phyloP scores from a whole-genome alignment of 2,797 vertebrate species.

The Sebastes glaucus region DNA sequence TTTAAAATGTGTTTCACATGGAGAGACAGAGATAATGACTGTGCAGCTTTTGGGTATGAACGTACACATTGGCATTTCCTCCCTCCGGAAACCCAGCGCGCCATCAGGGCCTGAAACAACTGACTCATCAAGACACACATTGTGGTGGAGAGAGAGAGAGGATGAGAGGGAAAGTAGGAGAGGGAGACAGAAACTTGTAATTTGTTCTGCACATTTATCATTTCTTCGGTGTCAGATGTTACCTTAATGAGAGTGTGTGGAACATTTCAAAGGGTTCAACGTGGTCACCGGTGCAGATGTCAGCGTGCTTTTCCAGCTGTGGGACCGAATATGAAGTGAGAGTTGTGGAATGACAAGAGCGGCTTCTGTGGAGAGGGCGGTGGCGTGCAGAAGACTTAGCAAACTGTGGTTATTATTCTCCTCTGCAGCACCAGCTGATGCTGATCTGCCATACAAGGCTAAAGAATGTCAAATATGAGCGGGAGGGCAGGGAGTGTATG shows the following conservation, averaged over 20 bases:
- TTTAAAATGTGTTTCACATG: constrained; percentile 41
- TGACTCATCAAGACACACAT: constrained; percentile 56
- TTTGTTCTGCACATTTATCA: not conserved
- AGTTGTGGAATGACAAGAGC: not conserved
- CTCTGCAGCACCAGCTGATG: constrained; percentile 58
- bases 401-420: constrained; percentile 53
- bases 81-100: constrained; percentile 23
- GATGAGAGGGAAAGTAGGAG: not conserved
- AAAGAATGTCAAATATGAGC: constrained; percentile 75
- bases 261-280: constrained; percentile 10
- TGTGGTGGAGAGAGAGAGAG: not conserved
- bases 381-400: constrained; percentile 17
- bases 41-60: constrained; percentile 51
- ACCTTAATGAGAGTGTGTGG: not conserved
- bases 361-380: constrained; percentile 20
- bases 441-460: constrained; percentile 75
- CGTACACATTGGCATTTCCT: constrained; percentile 71
- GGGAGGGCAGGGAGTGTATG: constrained; percentile 34
- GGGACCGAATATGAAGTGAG: constrained; percentile 10
- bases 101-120: constrained; percentile 29
- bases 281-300: not conserved
- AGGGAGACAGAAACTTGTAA: not conserved
- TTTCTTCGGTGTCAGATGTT: constrained; percentile 16
- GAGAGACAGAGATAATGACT: constrained; percentile 54
- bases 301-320: constrained; percentile 41